Evolutionary conservation across 2,797 vertebrate genomes (phyloP).

Genomic region (Setipinna tenuifilis): DNA sequence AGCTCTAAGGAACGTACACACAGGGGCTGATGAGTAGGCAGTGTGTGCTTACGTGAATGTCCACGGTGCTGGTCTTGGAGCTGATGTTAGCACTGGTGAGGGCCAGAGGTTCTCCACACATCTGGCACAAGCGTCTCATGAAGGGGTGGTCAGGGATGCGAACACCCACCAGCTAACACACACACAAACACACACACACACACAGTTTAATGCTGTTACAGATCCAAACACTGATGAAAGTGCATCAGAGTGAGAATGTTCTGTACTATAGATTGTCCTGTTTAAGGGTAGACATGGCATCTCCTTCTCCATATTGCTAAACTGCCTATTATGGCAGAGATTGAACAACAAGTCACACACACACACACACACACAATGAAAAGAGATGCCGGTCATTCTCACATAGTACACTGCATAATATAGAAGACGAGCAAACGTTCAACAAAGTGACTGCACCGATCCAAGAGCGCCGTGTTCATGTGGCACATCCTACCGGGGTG

Average conservation of each 20-base stretch:
- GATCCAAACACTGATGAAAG: too few relatives aligned
- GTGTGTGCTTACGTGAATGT: conserved; percentile 77
- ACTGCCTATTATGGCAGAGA: too few relatives aligned
- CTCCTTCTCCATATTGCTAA: too few relatives aligned
- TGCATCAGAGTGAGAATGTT: too few relatives aligned
- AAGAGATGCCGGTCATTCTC: background rate
- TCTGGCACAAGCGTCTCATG: conserved; percentile 83
- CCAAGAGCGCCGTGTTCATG: background rate
- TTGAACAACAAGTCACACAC: too few relatives aligned
- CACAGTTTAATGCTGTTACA: too few relatives aligned
- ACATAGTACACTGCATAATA: background rate
- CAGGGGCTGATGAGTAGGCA: background rate
- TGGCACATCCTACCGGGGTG: conserved; percentile 75
- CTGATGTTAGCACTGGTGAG: conserved; percentile 95
- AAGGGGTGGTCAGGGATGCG: conserved; percentile 90
- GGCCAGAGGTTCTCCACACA: conserved; percentile 86
- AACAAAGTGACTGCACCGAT: background rate
- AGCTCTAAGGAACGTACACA: background rate
- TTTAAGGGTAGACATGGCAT: too few relatives aligned
- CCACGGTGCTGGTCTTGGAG: conserved; percentile 83
- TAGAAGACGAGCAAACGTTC: background rate
- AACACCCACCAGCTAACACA: conserved; percentile 88
- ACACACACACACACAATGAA: background rate
- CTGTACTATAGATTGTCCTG: too few relatives aligned
- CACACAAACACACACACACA: background rate